Conservation (phyloP, 2,113 vertebrate genomes). For the Caranx ignobilis region DNA sequence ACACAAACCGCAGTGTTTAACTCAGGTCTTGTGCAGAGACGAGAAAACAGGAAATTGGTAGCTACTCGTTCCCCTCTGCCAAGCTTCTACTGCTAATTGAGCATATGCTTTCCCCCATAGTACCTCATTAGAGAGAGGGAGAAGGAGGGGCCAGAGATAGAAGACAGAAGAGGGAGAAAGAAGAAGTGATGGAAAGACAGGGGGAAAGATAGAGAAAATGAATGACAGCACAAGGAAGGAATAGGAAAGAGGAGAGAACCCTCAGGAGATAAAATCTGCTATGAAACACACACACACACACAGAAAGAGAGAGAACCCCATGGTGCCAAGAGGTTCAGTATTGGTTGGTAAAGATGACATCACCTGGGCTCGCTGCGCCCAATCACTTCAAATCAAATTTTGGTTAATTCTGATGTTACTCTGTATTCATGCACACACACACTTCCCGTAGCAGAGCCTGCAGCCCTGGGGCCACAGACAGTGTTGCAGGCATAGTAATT, state of each 20-base stretch:
- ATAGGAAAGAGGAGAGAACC: conserved; percentile 1
- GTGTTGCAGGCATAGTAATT: too few relatives aligned
- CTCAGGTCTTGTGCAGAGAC: conserved; percentile 22
- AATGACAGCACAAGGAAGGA: conserved; percentile 4
- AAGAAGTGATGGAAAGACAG: conserved; percentile 13
- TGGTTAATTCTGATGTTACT: too few relatives aligned
- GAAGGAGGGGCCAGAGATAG: background rate
- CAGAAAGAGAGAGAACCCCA: too few relatives aligned
- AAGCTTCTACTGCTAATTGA: conserved; percentile 60
- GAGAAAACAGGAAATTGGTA: conserved; percentile 63
- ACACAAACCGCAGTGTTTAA: conserved; percentile 9
- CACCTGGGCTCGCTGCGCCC: too few relatives aligned
- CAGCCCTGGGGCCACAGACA: too few relatives aligned
- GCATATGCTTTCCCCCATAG: conserved; percentile 56
- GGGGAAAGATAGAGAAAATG: conserved; percentile 10
- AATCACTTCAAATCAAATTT: too few relatives aligned
- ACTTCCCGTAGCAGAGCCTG: too few relatives aligned
- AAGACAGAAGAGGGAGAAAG: background rate
- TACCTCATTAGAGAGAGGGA: conserved; percentile 54
- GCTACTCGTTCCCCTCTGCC: conserved; percentile 50
- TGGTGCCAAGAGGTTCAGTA: too few relatives aligned
- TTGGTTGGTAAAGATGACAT: too few relatives aligned
- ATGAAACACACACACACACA: conserved; percentile 1
- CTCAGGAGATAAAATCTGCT: conserved; percentile 40
- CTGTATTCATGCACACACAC: too few relatives aligned